Base-by-base conservation (phyloP, 2,113 vertebrate species). In the Microcebus tavaratra region DNA sequence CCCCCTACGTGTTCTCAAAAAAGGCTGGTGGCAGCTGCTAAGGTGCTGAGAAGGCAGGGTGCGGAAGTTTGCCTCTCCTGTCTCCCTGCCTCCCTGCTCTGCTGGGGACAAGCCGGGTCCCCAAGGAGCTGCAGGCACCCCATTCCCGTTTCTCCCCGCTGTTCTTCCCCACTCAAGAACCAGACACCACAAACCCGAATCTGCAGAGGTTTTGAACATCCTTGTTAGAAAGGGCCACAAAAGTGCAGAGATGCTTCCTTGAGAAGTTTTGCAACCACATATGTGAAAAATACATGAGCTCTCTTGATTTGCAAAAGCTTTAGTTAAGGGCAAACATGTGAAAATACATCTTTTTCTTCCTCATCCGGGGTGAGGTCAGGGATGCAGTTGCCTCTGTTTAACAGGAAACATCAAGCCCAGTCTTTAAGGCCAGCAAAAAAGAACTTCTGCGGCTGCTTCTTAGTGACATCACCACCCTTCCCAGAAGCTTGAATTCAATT, bases 231-330 rank as follows among this genome's bases (percentile, higher is more conserved):
- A 92, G 53, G 45, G 83, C 27, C 18, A 1, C 11, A 2, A 23
- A 45, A 36, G 61, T 55, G 25, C 50, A 36, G 90, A 39, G 57
- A 11, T 7, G 53, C 31, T 95, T 95, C 76, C 70, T 81, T 18
- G 21, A 89, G 53, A 84, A 95, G 92, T 84, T 92, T 67, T 63
- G 36, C 85, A 63, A n/a, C 55, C 63, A 39, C 86, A 13, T 45
- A 20, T 13, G 55, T 96, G 89, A 97, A 97, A 96, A 82, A 91
- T 94, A 68, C 78, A 95, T 92, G 90, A 90, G 18, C 57, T 70
- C 68, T 45, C 73, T 85, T 48, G 65, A 88, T 90, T 70, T 80
- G 73, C 59, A 95, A 67, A 80, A 61, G 42, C 42, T 91, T 34
- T 83, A 50, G 29, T 70, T 86, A 14, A 88, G 87, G 91, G 82